Evolutionary conservation across 2,797 vertebrate species (phyloP).

Genomic region (Bradypodion ventrale): DNA sequence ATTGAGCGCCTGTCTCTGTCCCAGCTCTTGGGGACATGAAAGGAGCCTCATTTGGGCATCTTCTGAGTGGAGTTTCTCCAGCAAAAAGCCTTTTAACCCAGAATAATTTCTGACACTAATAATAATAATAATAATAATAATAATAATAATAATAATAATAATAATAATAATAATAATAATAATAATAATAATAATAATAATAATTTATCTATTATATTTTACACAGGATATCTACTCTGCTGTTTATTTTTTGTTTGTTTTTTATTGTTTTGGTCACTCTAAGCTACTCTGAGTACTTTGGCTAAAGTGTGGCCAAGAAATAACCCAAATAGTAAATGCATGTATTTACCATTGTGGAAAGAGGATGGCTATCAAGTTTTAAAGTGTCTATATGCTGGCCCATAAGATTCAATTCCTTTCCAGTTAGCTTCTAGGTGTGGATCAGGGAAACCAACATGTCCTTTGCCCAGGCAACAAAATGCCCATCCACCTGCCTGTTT

Average conservation of each 20-base stretch:
- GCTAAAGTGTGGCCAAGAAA: not conserved
- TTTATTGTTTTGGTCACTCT: not conserved
- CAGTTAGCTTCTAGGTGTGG: not conserved
- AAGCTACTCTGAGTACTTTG: not conserved
- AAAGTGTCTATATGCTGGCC: not conserved
- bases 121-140: no score
- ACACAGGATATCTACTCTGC: not conserved
- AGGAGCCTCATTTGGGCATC: no score
- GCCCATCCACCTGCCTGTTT: not conserved
- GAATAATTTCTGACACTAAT: no score
- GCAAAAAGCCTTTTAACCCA: no score
- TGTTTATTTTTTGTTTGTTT: not conserved
- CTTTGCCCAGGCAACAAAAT: no score
- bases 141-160: no score
- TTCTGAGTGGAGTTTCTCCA: no score
- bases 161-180: no score
- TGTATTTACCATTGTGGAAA: not conserved
- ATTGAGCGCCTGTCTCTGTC: no score
- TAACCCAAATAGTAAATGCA: not conserved
- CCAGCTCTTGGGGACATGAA: no score
- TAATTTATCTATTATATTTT: not conserved
- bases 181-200: no score
- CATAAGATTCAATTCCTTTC: not conserved
- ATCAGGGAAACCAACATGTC: not conserved
- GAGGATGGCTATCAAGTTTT: no score